Conservation (phyloP, 2,888 invertebrate genomes). For the Ceriagrion tenellum region DNA sequence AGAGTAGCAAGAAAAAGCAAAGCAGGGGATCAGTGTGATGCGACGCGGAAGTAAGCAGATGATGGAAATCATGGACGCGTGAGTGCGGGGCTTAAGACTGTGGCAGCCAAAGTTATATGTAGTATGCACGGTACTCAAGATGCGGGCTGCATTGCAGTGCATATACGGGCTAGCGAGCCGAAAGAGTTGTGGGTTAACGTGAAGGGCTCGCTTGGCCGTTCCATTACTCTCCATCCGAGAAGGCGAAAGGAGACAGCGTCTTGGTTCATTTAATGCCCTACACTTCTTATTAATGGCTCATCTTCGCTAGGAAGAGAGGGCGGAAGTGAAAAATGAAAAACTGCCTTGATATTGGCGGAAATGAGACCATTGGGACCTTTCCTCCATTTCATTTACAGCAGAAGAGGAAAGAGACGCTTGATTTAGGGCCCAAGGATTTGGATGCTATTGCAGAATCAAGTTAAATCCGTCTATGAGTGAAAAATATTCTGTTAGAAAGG, state of each 20-base stretch:
- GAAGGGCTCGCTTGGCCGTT: neutral
- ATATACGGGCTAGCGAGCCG: neutral
- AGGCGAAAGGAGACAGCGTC: neutral
- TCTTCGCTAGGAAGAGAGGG: neutral
- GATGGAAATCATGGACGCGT: neutral
- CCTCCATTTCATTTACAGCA: neutral
- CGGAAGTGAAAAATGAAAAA: neutral
- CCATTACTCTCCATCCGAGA: neutral
- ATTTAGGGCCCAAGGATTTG: neutral
- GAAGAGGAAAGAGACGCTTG: neutral
- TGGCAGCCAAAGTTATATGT: neutral
- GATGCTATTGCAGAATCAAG: neutral
- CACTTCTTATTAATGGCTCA: neutral
- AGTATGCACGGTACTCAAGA: neutral
- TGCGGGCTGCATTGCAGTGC: neutral
- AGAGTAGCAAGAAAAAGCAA: neutral
- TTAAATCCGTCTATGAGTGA: neutral
- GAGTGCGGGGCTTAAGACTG: neutral
- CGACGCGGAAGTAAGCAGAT: neutral
- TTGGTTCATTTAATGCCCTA: neutral
- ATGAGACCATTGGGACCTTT: neutral
- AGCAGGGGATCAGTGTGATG: neutral
- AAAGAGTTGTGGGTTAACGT: neutral
- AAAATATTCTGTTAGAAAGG: no score
- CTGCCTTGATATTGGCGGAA: neutral